Evolutionary conservation across 2,797 vertebrate species (phyloP), one percentile per base, ranked within the genome.

Genomic region (Xerus rutilus): DNA sequence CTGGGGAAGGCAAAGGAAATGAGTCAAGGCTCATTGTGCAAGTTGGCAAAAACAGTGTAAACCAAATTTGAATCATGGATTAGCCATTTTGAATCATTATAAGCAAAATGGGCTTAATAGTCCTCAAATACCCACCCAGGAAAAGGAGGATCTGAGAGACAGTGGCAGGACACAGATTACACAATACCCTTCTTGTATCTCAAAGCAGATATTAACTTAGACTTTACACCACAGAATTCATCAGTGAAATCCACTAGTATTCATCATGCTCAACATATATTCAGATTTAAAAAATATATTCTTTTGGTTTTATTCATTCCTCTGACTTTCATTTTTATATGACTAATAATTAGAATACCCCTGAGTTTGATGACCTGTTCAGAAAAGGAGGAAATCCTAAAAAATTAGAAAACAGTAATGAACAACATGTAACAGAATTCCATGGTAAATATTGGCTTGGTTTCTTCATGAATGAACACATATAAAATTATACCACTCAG

Each of bases 81-180:
- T 79, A 95, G 72, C 39, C 78, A 23, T 85, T 91, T 87, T 95
- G 79, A 96, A 94, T 94, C 62, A 54, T 73, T 64, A 30, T 7
- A 20, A 52, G 32, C 67, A 73, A 57, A 87, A 77, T 65, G 10
- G 35, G 62, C 64, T 94, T 89, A 45, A 62, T 65, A 43, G 57
- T 72, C 35, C 76, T 94, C 39, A 88, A 78, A 94, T 70, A 67
- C 67, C 52, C 92, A 82, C 8, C 65, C 49, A 73, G 70, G 83
- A 91, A 94, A 95, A 84, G 70, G 83, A 86, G 54, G 32, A 28
- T 59, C 64, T 49, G 45, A 39, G 54, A 78, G 28, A 39, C 28
- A 35, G 21, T 45, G 35, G 39, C 12, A 6, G 47, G 32, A 2
- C 2, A 12, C 30, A 25, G 32, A 13, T 20, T 45, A 52, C 28